Evolutionary conservation across 2,888 invertebrate species (phyloP), one percentile per base, ranked within the genome.

Genomic region (Eulithis prunata): DNA sequence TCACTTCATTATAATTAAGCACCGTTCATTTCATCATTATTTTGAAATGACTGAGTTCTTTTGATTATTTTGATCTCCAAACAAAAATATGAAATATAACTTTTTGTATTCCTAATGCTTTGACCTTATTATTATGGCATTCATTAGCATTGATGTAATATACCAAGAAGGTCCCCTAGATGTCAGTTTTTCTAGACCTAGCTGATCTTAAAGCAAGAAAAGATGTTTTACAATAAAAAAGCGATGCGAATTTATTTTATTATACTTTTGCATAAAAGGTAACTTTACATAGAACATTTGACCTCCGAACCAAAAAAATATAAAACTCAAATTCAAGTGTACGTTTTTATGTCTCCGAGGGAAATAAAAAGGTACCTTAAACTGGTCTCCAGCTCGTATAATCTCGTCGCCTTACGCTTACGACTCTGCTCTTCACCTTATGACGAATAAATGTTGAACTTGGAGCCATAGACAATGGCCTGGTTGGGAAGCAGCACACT

Each of bases 351-450:
- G 76, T 73, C 65, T 72, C 67, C 69, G 69, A 81, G 76, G 74
- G 74, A 77, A 78, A 82, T 82, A 82, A 85, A 82, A 83, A 80
- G 21, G 75, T 78, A 74, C 68, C 75, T 80, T 74, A 82, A 82
- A 78, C 79, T 77, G 81, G 80, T 80, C 78, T 74, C 66, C 62
- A 70, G 81, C 75, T 85, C 87, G 85, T 87, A 86, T 86, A 78
- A 75, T 72, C 79, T 81, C 79, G 80, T 81, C 78, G 76, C 79
- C 80, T 83, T 79, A 78, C 77, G 76, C 80, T 82, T 80, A 79
- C 80, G 81, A 84, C 78, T 79, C 78, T 79, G 79, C 78, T 78
- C 74, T 72, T 81, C 80, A 80, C 80, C 80, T 83, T 59, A 76
- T 78, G 78, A 81, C 72, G 78, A 70, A 81, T 80, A 80, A 85